These are phyloP conservation scores for Corythoichthys intestinalis DNA, from an alignment of 2,113 vertebrate genomes.

Conservation along the genomic window DNA sequence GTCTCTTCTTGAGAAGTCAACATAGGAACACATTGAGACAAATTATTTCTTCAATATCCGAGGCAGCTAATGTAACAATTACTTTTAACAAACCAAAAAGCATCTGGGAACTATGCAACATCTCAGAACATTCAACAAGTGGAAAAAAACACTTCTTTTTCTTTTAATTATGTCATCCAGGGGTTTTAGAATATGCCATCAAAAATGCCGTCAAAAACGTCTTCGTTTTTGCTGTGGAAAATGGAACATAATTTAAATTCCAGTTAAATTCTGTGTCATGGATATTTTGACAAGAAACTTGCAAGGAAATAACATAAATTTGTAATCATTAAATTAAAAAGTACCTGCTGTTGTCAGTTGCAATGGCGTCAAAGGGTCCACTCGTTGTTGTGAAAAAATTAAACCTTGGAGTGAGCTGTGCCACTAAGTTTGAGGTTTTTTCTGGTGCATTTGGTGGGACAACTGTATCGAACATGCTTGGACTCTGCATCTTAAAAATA, in stretches of 20 bases:
- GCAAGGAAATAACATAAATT: neutral
- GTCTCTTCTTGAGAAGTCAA: neutral
- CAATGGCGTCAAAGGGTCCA: neutral
- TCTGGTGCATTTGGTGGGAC: slow-evolving; percentile 17
- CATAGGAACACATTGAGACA: neutral
- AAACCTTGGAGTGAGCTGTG: slow-evolving; percentile 22
- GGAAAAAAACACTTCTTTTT: neutral
- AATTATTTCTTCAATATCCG: neutral
- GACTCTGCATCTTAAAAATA: slow-evolving; percentile 33
- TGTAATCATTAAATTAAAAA: neutral
- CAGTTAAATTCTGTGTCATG: neutral
- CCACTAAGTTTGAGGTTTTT: slow-evolving; percentile 3
- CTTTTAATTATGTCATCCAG: neutral
- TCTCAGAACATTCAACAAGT: neutral
- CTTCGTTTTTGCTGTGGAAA: slow-evolving; percentile 70
- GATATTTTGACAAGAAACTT: neutral
- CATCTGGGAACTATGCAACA: slow-evolving; percentile 4
- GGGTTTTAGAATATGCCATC: slow-evolving; percentile 84
- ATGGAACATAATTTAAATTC: neutral
- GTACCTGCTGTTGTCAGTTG: slow-evolving; percentile 44
- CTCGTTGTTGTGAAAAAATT: slow-evolving; percentile 58
- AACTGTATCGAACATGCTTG: slow-evolving; percentile 26
- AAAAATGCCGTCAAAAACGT: slow-evolving; percentile 85
- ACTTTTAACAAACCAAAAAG: neutral
- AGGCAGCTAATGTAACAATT: slow-evolving; percentile 11